These are phyloP conservation scores for Polydrusus cervinus DNA, from an alignment of 2,888 invertebrate species.

Conservation along the genomic window DNA sequence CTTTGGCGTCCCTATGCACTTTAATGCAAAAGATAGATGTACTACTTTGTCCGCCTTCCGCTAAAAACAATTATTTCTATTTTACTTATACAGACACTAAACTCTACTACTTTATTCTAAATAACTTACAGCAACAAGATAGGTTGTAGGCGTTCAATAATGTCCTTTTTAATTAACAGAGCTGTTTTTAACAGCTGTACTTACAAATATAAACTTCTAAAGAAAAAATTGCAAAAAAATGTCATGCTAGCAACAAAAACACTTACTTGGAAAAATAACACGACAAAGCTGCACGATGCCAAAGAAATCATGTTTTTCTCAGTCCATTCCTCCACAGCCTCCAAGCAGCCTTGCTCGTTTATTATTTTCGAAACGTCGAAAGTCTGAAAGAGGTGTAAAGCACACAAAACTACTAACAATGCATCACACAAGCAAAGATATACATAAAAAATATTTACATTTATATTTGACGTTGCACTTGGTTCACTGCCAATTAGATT, in stretches of 20 bases:
- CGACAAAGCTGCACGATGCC: conserved; percentile 89
- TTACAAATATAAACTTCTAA: no score
- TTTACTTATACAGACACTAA: no score
- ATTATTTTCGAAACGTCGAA: conserved; percentile 88
- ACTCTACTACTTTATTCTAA: no score
- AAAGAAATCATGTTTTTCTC: conserved; percentile 95
- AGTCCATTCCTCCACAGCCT: conserved; percentile 95
- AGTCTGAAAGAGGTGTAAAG: conserved; percentile 73
- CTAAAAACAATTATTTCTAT: no score
- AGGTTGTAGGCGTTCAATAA: no score
- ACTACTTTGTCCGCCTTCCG: no score
- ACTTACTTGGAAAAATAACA: conserved; percentile 95
- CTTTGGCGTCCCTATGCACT: no score
- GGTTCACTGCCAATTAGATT: no score
- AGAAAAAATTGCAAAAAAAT: background rate
- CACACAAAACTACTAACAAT: conserved; percentile 47
- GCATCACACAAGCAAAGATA: conserved; percentile 56
- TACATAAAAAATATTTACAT: conserved; percentile 55
- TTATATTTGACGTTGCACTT: no score
- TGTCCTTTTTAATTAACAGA: no score
- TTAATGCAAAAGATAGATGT: no score
- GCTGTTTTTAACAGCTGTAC: background rate
- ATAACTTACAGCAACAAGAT: no score
- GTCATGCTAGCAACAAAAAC: conserved; percentile 38
- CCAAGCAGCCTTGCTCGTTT: conserved; percentile 95